These are phyloP conservation scores for Channallabes apus DNA, from an alignment of 2,797 vertebrate genomes.

Conservation along the genomic window DNA sequence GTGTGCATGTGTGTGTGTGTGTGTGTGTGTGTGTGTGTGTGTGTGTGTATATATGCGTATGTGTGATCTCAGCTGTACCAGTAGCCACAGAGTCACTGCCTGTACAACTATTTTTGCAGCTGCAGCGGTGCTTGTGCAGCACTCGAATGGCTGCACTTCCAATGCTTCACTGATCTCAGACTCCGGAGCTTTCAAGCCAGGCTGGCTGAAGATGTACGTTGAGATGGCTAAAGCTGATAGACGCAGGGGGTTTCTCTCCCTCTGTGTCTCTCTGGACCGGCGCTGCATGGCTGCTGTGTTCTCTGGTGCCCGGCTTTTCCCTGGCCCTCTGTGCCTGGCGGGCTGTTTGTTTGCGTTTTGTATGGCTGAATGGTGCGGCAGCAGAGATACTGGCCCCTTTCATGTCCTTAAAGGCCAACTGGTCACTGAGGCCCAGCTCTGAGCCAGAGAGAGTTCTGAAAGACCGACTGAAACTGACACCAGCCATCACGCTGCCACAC, in stretches of 20 bases:
- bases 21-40: background rate
- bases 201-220: constrained; percentile 14
- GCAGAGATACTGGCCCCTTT: constrained; percentile 44
- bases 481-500: constrained; percentile 20
- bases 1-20: constrained; percentile 17
- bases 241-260: constrained; percentile 7
- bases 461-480: constrained; percentile 49
- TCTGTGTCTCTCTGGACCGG: constrained; percentile 23
- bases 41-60: constrained; percentile 25
- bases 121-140: constrained; percentile 35
- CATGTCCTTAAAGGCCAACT: constrained; percentile 48
- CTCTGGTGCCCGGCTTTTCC: constrained; percentile 15
- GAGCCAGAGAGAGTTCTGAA: constrained; percentile 38
- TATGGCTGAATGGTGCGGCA: constrained; percentile 35
- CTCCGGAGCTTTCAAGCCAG: constrained; percentile 28
- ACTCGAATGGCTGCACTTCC: constrained; percentile 11
- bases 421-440: constrained; percentile 45
- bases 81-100: constrained; percentile 47
- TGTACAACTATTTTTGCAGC: constrained; percentile 56
- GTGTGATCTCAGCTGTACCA: constrained; percentile 48
- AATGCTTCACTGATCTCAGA: constrained; percentile 26
- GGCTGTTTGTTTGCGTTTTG: constrained; percentile 46
- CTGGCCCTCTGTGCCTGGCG: constrained; percentile 32
- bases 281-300: constrained; percentile 42
- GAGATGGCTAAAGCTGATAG: constrained; percentile 44